Base-by-base conservation (phyloP, 1,140 invertebrate species). In the Pseudomyrmex sp. region DNA sequence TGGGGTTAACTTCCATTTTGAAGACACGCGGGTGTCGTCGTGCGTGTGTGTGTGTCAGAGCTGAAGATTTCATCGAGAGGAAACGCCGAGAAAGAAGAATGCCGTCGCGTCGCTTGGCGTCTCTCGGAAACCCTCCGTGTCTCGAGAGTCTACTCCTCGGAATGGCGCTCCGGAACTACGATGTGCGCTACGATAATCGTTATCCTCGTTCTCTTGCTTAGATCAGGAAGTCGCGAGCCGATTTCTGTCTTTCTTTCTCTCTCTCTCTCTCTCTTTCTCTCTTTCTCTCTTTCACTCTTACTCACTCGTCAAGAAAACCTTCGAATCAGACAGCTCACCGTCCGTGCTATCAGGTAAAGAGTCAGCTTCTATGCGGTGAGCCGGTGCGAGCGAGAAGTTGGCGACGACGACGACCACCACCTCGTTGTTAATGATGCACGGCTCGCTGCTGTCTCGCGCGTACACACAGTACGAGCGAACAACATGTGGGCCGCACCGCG, bases 391-490 rank as follows among this genome's bases (percentile, higher is more conserved):
- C 54, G 44, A 56, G 23, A 23, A 23, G n/a, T 56, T 12, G 65
- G 65, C 66, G 82, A 68, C 73, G 68, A 70, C 13, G 58, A 68
- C 68, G 76, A 52, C 68, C 63, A 69, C 69, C 74, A 72, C 69
- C 79, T 65, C 84, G 62, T 61, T 74, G 68, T 88, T 70, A 59
- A 62, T 52, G 56, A 72, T 84, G 70, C 77, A 83, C 74, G 85
- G 54, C 82, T 87, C 82, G 85, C 63, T 86, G 86, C 63, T 88
- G 50, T 84, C 85, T 88, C 86, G 85, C 86, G 85, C 86, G 65
- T 82, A 70, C 85, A 79, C 74, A 88, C 86, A 79, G 65, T 73
- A 74, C 69, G 68, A 76, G 68, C 54, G 86, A 73, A 75, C 88
- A 74, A 88, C 88, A 89, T 88, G 85, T 88, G 87, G 87, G 63